A percentile compares a stretch with the other conserved stretches of the same genome.
These are phyloP conservation scores for Nematostella vectensis DNA, from an alignment of 92 coral and sea anemone species.

Conservation along the genomic window DNA sequence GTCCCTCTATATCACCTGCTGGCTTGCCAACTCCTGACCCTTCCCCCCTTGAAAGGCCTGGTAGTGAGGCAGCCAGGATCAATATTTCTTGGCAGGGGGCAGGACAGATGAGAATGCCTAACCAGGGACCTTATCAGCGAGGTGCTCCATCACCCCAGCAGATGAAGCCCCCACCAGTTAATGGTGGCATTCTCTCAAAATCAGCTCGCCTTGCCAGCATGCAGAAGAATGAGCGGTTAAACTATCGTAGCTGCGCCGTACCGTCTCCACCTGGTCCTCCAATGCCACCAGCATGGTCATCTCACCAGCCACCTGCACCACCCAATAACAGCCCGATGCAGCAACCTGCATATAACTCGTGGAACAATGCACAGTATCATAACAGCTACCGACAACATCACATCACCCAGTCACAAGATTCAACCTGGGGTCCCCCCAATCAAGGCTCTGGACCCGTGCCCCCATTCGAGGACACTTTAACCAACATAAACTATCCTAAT, in stretches of 20 bases:
- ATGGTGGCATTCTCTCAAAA: constrained; percentile 28
- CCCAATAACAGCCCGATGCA: constrained; percentile 10
- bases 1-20: constrained; percentile 52
- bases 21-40: constrained; percentile 82
- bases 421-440: constrained; percentile 16
- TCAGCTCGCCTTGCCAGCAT: constrained; percentile 46
- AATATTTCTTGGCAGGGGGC: constrained; percentile 78
- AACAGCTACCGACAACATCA: constrained; percentile 4
- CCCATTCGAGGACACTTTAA: constrained; percentile 79
- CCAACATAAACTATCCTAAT: constrained; percentile 38
- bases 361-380: constrained; percentile 29
- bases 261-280: constrained; percentile 23
- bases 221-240: constrained; percentile 42
- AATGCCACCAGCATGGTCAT: constrained; percentile 11
- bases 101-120: constrained; percentile 37
- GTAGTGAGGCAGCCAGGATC: constrained; percentile 60
- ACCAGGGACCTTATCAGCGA: constrained; percentile 16
- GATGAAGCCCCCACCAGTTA: constrained; percentile 14
- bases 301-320: constrained; percentile 22
- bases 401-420: constrained; percentile 3
- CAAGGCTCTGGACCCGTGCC: constrained; percentile 32
- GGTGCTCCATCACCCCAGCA: constrained; percentile 28
- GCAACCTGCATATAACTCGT: constrained; percentile 17
- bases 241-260: constrained; percentile 36
- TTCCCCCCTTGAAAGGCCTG: constrained; percentile 64